Base-by-base conservation (phyloP, 2,113 vertebrate species). In the Ochotona curzoniae region DNA sequence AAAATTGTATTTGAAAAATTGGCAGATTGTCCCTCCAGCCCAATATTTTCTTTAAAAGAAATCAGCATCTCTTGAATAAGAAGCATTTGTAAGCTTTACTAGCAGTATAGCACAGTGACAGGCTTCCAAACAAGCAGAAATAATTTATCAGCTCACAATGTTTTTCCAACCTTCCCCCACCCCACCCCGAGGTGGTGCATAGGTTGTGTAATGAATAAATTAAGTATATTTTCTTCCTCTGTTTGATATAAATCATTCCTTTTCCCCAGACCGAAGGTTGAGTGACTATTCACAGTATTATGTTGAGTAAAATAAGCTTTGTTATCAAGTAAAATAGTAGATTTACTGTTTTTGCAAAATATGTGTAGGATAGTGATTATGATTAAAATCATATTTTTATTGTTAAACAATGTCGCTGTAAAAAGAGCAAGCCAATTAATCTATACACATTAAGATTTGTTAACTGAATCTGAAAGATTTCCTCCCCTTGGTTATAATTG, bases 71-170 rank as follows among this genome's bases (percentile, higher is more conserved):
- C 78, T 73, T 93, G 94, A 96, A 96, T 95, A 94, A 95, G 74
- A 96, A 95, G 93, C 94, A 94, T 95, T 94, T 93, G 82, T 96
- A 95, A 95, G 93, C 89, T 87, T 93, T 94, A 83, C 94, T 60
- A 91, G 91, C 81, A 83, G 76, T 78, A 87, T 92, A 93, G 83
- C 80, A 75, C 64, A 91, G 80, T 94, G 95, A 96, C 94, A 96
- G 95, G 83, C 81, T 96, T 94, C 94, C 94, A 96, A 96, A 96
- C 76, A 94, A 97, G 96, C 76, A 97, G 93, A 97, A 97, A 97
- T 97, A 96, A 97, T 97, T 97, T 96, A 97, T 97, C 96, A 97
- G 94, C 94, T 96, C 54, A 80, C 87, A 63, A 14, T 96, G 94
- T 97, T 97, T 96, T 94, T 75, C 94, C 30, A 96, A 81, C 61